Conservation (phyloP, 1,140 invertebrate genomes). For the Drosophila ogumai region DNA sequence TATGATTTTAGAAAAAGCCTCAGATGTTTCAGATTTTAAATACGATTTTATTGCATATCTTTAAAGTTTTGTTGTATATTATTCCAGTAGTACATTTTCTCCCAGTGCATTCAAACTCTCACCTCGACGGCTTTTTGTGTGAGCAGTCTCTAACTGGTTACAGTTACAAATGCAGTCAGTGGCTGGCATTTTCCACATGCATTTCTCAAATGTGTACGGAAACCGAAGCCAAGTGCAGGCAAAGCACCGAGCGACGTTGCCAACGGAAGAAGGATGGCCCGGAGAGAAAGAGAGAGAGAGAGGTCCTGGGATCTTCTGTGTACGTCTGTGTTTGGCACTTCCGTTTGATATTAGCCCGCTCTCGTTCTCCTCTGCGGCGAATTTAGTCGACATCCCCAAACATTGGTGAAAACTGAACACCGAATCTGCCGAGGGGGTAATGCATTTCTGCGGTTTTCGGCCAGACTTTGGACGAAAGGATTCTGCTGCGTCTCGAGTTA, state of each 20-base stretch:
- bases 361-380: conserved; percentile 66
- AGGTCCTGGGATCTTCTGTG: conserved; percentile 18
- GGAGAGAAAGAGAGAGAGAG: conserved; percentile 13
- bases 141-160: conserved; percentile 40
- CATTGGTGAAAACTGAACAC: conserved; percentile 56
- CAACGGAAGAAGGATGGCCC: conserved; percentile 71
- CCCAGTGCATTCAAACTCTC: conserved; percentile 15
- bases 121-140: conserved; percentile 8
- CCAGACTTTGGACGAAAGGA: conserved; percentile 22
- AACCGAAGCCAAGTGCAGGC: conserved; percentile 75
- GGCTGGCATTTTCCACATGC: conserved; percentile 78
- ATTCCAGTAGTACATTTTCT: background rate
- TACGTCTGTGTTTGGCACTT: conserved; percentile 62
- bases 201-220: conserved; percentile 79
- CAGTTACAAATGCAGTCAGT: conserved; percentile 72
- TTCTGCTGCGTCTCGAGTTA: conserved; percentile 43
- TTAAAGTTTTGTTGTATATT: too few relatives aligned
- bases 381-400: conserved; percentile 69
- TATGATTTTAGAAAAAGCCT: too few relatives aligned
- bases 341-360: conserved; percentile 79
- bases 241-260: conserved; percentile 45
- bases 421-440: conserved; percentile 36
- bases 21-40: background rate
- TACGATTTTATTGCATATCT: too few relatives aligned
- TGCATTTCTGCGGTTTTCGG: conserved; percentile 75